Base-by-base conservation (phyloP, 1,140 invertebrate genomes). In the Leptopilina boulardi region DNA sequence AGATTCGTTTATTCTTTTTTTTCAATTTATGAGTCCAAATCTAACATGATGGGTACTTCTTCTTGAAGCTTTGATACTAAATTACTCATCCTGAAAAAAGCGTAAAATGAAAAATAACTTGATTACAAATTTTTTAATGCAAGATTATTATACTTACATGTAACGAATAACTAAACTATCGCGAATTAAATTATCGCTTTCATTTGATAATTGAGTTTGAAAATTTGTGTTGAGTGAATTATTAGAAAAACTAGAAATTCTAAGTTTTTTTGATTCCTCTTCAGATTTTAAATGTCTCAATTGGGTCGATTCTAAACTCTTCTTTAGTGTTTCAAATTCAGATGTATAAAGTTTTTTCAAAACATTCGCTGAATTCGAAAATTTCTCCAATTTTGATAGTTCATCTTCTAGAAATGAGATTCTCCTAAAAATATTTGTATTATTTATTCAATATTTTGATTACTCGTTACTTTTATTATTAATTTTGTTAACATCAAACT, bases 121-220 rank as follows among this genome's bases (percentile, higher is more conserved):
- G 10, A 71, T 34, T 34, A 70, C 21, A 38, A 42, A 71, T 34
- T 30, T 10, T 18, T 34, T 13, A 15, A 41, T 70, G 30, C 4
- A 23, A 13, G 73, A 42, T 21, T 70, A 21, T 51, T 56, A 75
- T 42, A 84, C 85, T 83, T 81, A 89, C 87, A 77, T 81, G 41
- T 85, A 73, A 41, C 82, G 79, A 70, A 87, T 76, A 19, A 85
- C 38, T 54, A 88, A 83, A 78, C 84, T 89, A n/a, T 89, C 79
- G 59, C 77, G 84, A 77, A 89, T 87, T 15, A 87, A 66, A 72
- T 76, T 54, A 66, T 84, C 84, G 42, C 47, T 47, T 42, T 76
- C 74, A n/a, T 23, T 74, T 73, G 38, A 70, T 73, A 11, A 18
- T 41, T 13, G 13, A 21, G 59, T 15, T 70, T 71, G 8, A 47